Evolutionary conservation across 2,113 vertebrate species (phyloP), one percentile per base, ranked within the genome.

Genomic region (Bambusicola thoracicus): DNA sequence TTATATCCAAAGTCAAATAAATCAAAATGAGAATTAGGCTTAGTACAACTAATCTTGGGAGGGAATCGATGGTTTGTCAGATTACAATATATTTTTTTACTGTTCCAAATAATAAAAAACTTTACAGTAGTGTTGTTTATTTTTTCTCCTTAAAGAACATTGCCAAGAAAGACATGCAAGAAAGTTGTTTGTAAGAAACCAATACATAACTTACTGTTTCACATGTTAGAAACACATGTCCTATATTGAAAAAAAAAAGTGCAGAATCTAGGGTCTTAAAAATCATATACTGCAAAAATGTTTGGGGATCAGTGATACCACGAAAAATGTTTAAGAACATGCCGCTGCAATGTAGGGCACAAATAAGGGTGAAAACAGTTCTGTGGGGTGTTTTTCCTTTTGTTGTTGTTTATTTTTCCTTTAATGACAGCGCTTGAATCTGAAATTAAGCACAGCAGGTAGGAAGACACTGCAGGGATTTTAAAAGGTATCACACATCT

Each of bases 1-100:
- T 96, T 98, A 96, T 97, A 97, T 97, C 89, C 87, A 91, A 98
- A 97, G 92, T 96, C 86, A 97, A 97, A 98, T 98, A 98, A 98
- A 98, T 98, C 97, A 98, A 97, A 98, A 98, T 93, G 96, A 97
- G 96, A 98, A 98, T 98, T 96, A 97, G 98, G 90, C 90, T 89
- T 93, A 96, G 76, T 87, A 88, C 29, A 92, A 83, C 49, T 2
- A 6, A 30, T 86, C 53, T 94, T 70, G 79, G 44, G 77, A 94
- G 12, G 29, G 34, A 94, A 24, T 61, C 92, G 20, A 90, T 17
- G 59, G 49, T 41, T 93, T 89, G 16, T 8, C 13, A 86, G 49
- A 84, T 66, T 18, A 5, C 48, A 73, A 90, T 4, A 81, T 6
- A 29, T 4, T 30, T 77, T 74, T 92, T 87, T 81, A 53, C 9